Evolutionary conservation across 2,888 invertebrate species (phyloP), one percentile per base, ranked within the genome.

Genomic region (Leucoma salicis): DNA sequence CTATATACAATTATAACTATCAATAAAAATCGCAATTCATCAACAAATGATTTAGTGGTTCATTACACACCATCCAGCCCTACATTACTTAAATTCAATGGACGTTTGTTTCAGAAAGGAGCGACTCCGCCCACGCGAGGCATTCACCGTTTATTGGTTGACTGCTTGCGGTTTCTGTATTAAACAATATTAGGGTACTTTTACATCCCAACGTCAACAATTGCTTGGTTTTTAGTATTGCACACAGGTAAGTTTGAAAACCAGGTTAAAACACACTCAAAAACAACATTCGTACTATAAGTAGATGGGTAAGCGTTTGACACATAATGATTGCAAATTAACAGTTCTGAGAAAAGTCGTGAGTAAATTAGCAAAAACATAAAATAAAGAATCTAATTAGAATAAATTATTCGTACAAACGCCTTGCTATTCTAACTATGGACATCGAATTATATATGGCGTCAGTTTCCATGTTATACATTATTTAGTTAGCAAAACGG

Each of bases 61-160:
- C 46, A 53, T 52, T 55, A 46, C 42, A 49, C 28, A 29, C 32
- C 24, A 47, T 42, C 49, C 37, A 34, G 39, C 42, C 54, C 54
- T 59, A 61, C 46, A 37, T 11, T 57, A 66, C 39, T 59, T 51
- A 45, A 50, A 54, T 57, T 47, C 53, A 51, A 56, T 54, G 48
- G 42, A 52, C 57, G 57, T 67, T 66, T 61, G 63, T 63, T 59
- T 62, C 66, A 63, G 66, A 61, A 53, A 64, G 54, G 51, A 43
- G 51, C 49, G 66, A 61, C 73, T 55, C 71, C 78, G 69, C 82
- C 82, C 70, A 81, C 82, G 69, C 62, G 43, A 49, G 60, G 59
- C 70, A 60, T 74, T 74, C 69, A 70, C 66, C 60, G 63, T 69
- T 74, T 70, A 81, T 78, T 78, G 78, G 76, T 64, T 65, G 56